phyloP scores from a whole-genome alignment of 2,113 vertebrate genomes.

The Mesembrinibis cayennensis region DNA sequence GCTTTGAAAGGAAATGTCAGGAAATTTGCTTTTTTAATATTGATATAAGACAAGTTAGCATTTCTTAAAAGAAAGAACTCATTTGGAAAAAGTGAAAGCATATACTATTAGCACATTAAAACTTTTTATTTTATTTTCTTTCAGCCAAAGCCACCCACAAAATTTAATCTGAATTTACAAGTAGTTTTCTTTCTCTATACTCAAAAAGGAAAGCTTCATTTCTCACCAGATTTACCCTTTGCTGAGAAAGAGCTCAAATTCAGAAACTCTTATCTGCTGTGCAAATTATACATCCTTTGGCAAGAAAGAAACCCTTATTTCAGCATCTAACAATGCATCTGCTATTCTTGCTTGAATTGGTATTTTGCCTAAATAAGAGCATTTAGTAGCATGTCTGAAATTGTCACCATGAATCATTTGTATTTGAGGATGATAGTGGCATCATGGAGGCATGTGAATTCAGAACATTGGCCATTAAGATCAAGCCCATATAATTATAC shows the following conservation, averaged over 20 bases:
- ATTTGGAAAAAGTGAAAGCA: neutral
- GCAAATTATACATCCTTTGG: neutral
- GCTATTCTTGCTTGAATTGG: neutral
- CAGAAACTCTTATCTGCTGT: neutral
- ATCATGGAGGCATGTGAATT: neutral
- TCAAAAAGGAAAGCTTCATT: neutral
- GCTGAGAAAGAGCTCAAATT: neutral
- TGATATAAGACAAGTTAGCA: neutral
- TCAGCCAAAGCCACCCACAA: neutral
- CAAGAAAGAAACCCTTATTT: neutral
- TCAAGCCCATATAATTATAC: neutral
- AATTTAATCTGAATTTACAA: neutral
- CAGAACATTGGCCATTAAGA: neutral
- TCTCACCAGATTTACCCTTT: neutral
- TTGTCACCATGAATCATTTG: neutral
- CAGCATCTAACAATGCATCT: neutral
- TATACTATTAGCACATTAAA: neutral
- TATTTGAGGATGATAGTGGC: neutral
- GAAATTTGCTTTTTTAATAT: neutral
- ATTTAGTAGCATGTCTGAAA: neutral
- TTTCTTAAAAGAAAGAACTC: neutral
- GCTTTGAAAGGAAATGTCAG: neutral
- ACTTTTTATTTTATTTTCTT: neutral
- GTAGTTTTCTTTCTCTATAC: neutral
- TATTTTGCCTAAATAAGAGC: neutral